These are phyloP conservation scores for Podarcis cretensis DNA, from an alignment of 2,113 vertebrate species.

Conservation along the genomic window DNA sequence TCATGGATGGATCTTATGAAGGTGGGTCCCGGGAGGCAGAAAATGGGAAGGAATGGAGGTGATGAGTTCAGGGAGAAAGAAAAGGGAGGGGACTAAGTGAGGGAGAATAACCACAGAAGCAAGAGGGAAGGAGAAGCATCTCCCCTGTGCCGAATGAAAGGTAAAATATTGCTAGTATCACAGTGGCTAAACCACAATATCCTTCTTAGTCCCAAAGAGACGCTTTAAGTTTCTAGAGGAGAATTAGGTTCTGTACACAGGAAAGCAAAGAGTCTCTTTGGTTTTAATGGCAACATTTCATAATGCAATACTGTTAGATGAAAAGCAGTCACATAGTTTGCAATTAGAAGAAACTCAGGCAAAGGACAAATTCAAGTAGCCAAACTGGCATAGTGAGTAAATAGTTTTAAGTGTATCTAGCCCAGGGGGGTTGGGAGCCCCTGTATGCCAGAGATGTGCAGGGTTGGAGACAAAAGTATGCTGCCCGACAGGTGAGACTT, in stretches of 20 bases:
- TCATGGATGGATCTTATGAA: slow-evolving; percentile 96
- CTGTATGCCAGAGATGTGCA: no score
- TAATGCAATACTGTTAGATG: neutral
- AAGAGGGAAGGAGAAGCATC: slow-evolving; percentile 5
- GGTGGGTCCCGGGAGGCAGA: slow-evolving; percentile 71
- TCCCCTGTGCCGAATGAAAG: neutral
- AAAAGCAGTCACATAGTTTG: neutral
- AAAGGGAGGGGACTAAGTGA: slow-evolving; percentile 23
- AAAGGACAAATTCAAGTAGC: neutral
- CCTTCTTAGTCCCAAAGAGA: neutral
- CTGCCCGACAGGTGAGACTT: no score
- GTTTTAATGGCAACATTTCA: neutral
- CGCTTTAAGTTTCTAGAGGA: neutral
- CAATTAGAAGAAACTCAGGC: neutral
- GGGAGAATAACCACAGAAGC: neutral
- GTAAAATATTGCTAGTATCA: slow-evolving; percentile 17
- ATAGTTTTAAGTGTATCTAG: neutral
- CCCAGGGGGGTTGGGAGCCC: no score
- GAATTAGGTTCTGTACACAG: neutral
- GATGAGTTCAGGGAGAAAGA: slow-evolving; percentile 46
- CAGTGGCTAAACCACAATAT: neutral
- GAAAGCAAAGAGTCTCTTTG: neutral
- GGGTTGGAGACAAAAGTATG: no score
- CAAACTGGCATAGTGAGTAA: neutral
- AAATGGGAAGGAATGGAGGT: slow-evolving; percentile 91